Evolutionary conservation across 2,113 vertebrate species (phyloP).

Genomic region (Epinephelus fuscoguttatus): DNA sequence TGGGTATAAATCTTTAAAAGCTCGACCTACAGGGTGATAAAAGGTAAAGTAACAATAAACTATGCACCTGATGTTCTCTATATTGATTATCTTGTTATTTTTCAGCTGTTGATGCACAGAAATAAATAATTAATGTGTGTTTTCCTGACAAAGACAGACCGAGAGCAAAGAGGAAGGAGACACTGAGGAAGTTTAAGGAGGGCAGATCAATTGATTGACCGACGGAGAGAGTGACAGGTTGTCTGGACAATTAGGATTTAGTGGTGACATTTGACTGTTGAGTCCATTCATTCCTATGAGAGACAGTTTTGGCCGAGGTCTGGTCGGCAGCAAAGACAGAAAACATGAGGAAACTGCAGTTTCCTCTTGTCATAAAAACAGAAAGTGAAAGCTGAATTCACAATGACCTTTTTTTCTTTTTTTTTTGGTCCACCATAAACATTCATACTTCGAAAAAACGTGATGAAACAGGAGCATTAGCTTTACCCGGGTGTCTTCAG

Average conservation of each 20-base stretch:
- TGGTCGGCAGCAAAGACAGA: background rate
- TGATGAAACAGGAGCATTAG: no score
- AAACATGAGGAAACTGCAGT: no score
- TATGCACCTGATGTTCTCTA: background rate
- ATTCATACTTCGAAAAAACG: no score
- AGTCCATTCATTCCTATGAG: background rate
- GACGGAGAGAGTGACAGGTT: background rate
- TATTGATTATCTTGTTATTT: constrained; percentile 27
- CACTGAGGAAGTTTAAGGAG: constrained; percentile 10
- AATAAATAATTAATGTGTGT: constrained; percentile 55
- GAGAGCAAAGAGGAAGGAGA: constrained; percentile 27
- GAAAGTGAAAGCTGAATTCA: no score
- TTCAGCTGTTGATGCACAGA: constrained; percentile 15
- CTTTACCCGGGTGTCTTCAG: no score
- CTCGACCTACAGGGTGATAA: background rate
- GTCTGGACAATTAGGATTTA: background rate
- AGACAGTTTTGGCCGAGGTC: background rate
- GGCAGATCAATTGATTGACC: background rate
- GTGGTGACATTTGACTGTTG: background rate
- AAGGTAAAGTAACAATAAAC: no score
- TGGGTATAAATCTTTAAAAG: background rate
- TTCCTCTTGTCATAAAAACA: no score
- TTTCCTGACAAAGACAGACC: background rate
- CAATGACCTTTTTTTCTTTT: no score
- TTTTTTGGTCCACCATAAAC: no score